phyloP scores from a whole-genome alignment of 2,797 vertebrate species.

The Tinamus major region DNA sequence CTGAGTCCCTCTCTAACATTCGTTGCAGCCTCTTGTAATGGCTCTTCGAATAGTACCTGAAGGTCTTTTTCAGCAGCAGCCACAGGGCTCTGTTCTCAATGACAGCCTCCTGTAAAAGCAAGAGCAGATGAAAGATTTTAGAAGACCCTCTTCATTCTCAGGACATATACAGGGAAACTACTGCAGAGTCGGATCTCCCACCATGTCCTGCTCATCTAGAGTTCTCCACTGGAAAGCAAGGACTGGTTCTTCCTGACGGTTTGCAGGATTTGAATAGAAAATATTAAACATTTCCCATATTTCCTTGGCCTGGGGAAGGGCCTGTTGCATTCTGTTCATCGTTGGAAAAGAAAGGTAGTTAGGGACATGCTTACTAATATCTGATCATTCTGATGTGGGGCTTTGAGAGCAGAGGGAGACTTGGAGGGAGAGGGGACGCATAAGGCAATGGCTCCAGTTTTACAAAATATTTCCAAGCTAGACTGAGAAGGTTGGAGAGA shows the following conservation, averaged over 20 bases:
- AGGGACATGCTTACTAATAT: not conserved
- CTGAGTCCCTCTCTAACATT: slow-evolving; percentile 62
- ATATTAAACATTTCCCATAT: not conserved
- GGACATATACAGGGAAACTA: not conserved
- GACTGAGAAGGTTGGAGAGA: not conserved
- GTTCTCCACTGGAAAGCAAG: not conserved
- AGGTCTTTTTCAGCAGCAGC: slow-evolving; percentile 73
- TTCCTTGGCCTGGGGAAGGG: not conserved
- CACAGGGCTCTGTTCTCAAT: slow-evolving; percentile 81
- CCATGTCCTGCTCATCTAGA: not conserved
- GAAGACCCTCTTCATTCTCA: not conserved
- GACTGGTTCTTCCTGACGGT: not conserved
- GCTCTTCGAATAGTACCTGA: slow-evolving; percentile 75
- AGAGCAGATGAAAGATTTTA: not conserved
- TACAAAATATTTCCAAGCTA: not conserved
- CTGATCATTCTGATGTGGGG: not conserved
- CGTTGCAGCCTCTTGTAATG: slow-evolving; percentile 78
- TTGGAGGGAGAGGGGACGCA: not conserved
- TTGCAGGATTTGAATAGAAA: not conserved
- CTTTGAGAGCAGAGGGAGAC: not conserved
- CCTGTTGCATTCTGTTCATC: not conserved
- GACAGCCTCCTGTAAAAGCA: slow-evolving; percentile 75
- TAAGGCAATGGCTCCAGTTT: not conserved
- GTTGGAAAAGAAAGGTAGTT: not conserved
- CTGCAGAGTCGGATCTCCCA: not conserved